phyloP scores from a whole-genome alignment of 2,888 invertebrate genomes.

The Macropis europaea region DNA sequence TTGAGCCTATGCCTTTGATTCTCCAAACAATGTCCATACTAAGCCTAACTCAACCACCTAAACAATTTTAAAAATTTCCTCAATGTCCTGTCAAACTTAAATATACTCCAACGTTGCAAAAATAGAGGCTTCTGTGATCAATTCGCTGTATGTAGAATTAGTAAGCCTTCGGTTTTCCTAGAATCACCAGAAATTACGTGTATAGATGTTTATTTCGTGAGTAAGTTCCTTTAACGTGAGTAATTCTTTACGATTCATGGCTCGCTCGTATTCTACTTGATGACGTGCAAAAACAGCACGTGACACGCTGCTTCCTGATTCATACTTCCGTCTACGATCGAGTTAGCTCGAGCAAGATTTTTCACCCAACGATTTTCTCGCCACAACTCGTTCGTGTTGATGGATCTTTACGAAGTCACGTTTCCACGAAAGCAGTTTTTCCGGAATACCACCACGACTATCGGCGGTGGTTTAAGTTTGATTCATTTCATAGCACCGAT shows the following conservation, averaged over 20 bases:
- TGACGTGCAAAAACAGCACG: conserved; percentile 40
- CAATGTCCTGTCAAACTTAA: too few relatives aligned
- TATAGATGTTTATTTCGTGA: background rate
- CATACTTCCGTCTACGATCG: conserved; percentile 37
- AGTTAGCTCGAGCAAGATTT: background rate
- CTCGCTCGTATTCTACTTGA: conserved; percentile 42
- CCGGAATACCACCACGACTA: too few relatives aligned
- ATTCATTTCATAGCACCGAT: background rate
- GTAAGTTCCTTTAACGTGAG: conserved; percentile 30
- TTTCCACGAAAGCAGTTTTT: background rate
- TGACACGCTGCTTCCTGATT: conserved; percentile 51
- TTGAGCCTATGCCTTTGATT: conserved; percentile 52
- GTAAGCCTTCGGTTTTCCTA: background rate
- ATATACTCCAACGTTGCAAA: too few relatives aligned
- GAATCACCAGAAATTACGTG: conserved; percentile 7
- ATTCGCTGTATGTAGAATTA: too few relatives aligned
- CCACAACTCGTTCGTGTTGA: background rate
- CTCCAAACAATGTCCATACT: conserved; percentile 5
- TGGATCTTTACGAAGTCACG: background rate
- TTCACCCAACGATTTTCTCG: background rate
- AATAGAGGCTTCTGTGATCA: too few relatives aligned
- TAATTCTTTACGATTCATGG: conserved; percentile 45
- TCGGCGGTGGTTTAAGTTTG: background rate
- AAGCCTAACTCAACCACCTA: too few relatives aligned
- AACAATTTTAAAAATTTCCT: too few relatives aligned